phyloP scores from a whole-genome alignment of 2,888 invertebrate species.

The Apomyelois bistriatella region DNA sequence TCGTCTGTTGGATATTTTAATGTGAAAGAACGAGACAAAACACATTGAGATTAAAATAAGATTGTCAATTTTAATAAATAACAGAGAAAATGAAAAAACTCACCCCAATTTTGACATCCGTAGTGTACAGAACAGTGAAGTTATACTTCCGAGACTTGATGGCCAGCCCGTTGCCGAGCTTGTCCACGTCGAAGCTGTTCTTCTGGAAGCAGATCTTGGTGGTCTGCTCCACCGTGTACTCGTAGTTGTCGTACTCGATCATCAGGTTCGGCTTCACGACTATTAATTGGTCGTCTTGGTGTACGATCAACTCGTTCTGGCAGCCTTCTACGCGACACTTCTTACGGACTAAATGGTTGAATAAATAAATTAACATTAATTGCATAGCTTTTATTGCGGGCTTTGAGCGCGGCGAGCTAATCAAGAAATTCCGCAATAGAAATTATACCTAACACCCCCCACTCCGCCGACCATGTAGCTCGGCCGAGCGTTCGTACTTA shows the following conservation, averaged over 20 bases:
- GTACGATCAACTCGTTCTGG: slow-evolving; percentile 81
- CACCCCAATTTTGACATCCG: slow-evolving; percentile 85
- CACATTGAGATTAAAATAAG: too few species aligned
- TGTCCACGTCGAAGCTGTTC: slow-evolving; percentile 83
- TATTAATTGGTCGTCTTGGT: slow-evolving; percentile 79
- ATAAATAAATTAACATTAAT: too few species aligned
- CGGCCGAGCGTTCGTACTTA: too few species aligned
- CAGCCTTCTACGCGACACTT: slow-evolving; percentile 82
- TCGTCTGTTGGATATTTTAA: too few species aligned
- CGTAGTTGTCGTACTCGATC: slow-evolving; percentile 84
- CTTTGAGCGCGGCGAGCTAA: too few species aligned
- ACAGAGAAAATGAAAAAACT: slow-evolving; percentile 30
- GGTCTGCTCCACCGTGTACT: slow-evolving; percentile 80
- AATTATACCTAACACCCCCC: too few species aligned
- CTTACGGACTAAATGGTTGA: slow-evolving; percentile 74
- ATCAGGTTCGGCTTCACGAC: slow-evolving; percentile 82
- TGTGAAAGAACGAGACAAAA: too few species aligned
- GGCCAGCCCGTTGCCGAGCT: slow-evolving; percentile 84
- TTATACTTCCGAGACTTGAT: slow-evolving; percentile 85
- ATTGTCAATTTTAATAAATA: too few species aligned
- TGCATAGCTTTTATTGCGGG: too few species aligned
- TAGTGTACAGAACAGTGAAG: slow-evolving; percentile 86
- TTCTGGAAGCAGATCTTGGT: slow-evolving; percentile 81
- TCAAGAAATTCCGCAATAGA: too few species aligned
- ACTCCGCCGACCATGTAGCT: too few species aligned